These are phyloP conservation scores for Porites cylindrica DNA, from an alignment of 92 coral and sea anemone species.

Conservation along the genomic window DNA sequence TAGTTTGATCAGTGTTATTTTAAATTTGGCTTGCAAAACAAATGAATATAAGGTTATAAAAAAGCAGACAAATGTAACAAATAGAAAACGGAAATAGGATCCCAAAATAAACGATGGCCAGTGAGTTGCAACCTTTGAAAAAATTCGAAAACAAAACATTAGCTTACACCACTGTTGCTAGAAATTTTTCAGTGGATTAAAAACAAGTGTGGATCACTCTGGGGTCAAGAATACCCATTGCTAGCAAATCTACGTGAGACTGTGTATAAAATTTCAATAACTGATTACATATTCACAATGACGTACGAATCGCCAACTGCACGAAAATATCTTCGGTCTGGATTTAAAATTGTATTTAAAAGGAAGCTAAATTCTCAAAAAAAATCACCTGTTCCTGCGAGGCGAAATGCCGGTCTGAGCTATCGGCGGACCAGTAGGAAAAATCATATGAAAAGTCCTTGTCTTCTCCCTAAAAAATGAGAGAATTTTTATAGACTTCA, in stretches of 20 bases:
- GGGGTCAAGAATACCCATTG: background rate
- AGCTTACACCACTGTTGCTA: too few relatives aligned
- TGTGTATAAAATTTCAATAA: background rate
- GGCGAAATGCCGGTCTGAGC: constrained; percentile 93
- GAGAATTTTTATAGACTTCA: background rate
- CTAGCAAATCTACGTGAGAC: constrained; percentile 10
- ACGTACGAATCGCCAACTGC: constrained; percentile 20
- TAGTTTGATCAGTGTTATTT: background rate
- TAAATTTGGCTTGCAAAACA: constrained; percentile 38
- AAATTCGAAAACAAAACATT: background rate
- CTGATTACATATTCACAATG: constrained; percentile 22
- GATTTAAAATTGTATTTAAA: background rate
- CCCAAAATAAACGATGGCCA: background rate
- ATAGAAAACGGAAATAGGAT: background rate
- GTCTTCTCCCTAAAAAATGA: constrained; percentile 66
- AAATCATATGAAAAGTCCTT: constrained; percentile 94
- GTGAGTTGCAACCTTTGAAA: background rate
- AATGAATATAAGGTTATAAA: background rate
- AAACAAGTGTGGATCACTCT: background rate
- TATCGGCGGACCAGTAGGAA: constrained; percentile 98
- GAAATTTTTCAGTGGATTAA: too few relatives aligned
- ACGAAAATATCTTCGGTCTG: constrained; percentile 16
- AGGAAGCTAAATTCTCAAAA: constrained; percentile 1
- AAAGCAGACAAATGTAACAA: background rate
- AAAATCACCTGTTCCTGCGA: constrained; percentile 92